phyloP scores from a whole-genome alignment of 1,140 invertebrate genomes.

The Drosophila grimshawi region DNA sequence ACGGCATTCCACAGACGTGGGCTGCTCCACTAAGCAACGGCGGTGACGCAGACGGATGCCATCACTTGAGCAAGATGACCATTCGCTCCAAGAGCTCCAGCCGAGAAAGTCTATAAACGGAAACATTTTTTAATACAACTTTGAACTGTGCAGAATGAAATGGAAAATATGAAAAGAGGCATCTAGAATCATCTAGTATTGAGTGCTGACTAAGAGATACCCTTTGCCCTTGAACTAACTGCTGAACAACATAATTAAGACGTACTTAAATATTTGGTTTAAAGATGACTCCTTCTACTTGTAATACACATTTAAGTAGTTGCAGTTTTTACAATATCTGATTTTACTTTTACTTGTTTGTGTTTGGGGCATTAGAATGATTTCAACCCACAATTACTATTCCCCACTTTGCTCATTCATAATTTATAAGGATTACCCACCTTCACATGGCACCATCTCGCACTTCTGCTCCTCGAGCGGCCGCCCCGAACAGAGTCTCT shows the following conservation, averaged over 20 bases:
- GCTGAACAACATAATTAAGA: too few relatives aligned
- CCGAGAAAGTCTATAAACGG: constrained; percentile 85
- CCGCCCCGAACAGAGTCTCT: constrained; percentile 85
- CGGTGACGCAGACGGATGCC: constrained; percentile 88
- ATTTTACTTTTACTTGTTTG: not conserved
- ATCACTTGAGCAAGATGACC: constrained; percentile 88
- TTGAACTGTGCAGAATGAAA: too few relatives aligned
- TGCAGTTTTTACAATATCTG: not conserved
- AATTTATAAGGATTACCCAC: constrained; percentile 60
- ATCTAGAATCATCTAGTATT: too few relatives aligned
- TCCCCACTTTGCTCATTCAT: too few relatives aligned
- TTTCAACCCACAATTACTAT: too few relatives aligned
- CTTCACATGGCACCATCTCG: constrained; percentile 87
- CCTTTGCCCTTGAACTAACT: too few relatives aligned
- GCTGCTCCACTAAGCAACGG: constrained; percentile 86
- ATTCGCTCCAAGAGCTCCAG: constrained; percentile 89
- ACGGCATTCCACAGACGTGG: constrained; percentile 87
- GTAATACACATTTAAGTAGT: too few relatives aligned
- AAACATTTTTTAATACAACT: not conserved
- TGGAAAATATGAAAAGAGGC: too few relatives aligned
- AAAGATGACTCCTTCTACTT: too few relatives aligned
- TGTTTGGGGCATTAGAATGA: too few relatives aligned
- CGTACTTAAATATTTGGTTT: too few relatives aligned
- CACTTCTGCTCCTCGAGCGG: constrained; percentile 86
- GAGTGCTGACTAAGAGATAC: too few relatives aligned